Evolutionary conservation across 2,113 vertebrate species (phyloP), one percentile per base, ranked within the genome.

Genomic region (Felis chaus): DNA sequence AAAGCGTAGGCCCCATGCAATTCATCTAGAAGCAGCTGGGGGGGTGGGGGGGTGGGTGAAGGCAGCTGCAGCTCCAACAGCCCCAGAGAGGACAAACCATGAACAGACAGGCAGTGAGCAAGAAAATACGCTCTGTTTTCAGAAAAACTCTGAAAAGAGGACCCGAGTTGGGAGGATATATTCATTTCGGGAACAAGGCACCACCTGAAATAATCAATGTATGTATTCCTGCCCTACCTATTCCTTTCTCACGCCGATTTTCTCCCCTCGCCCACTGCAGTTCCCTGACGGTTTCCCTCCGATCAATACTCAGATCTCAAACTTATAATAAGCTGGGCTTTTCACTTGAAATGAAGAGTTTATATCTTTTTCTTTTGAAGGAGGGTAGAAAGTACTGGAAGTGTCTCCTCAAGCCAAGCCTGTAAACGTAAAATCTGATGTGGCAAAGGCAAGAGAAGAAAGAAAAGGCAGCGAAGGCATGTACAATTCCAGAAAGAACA

Each of bases 141-240:
- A 69, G 89, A 91, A 95, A 50, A 73, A 85, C 53, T 94, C 65
- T 94, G 87, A 95, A 96, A 93, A 95, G 57, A 81, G 21, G n/a
- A n/a, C 39, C 45, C 50, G 36, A 48, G 16, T n/a, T 48, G 45
- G 85, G 76, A 85, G 39, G 57, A 82, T 39, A 19, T 57, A 63
- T 3, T 94, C 31, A 68, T 79, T 97, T 39, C 66, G 55, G 3
- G 31, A 89, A n/a, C 31, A 74, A 31, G 21, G 10, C 23, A 23
- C 63, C 23, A 21, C n/a, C 84, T 45, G n/a, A 93, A 91, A 81
- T 7, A 66, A 85, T 53, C 86, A 50, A 8, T 55, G 78, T 3
- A 5, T 19, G 36, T 36, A 31, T 66, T 73, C 41, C 50, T 86
- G 45, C 1, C 1, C 1, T 12, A 4, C 3, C 1, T 76, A 48